These are phyloP conservation scores for Piliocolobus tephrosceles DNA, from an alignment of 2,113 vertebrate genomes.

Conservation along the genomic window DNA sequence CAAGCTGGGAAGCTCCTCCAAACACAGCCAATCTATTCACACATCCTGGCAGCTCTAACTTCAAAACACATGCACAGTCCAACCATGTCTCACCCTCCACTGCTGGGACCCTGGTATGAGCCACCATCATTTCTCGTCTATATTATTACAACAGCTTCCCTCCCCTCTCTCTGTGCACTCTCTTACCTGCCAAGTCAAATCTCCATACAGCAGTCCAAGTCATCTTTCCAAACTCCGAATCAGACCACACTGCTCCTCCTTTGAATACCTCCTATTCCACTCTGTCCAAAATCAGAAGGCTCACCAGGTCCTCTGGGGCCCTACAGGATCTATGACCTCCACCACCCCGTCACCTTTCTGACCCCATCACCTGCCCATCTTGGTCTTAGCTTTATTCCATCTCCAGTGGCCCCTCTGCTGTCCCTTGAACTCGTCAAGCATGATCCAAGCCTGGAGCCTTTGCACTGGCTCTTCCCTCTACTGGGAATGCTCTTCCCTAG, in stretches of 20 bases:
- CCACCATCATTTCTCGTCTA: neutral
- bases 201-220: neutral
- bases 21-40: neutral
- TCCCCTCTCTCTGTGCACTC: neutral
- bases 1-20: neutral
- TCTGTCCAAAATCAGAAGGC: neutral
- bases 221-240: neutral
- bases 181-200: neutral
- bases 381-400: neutral
- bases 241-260: neutral
- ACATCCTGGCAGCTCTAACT: neutral
- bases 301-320: rapidly evolving
- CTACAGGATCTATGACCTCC: neutral
- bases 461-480: neutral
- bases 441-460: neutral
- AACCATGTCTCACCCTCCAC: neutral
- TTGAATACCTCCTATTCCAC: neutral
- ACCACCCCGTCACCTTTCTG: neutral
- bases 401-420: neutral
- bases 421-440: neutral
- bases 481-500: neutral
- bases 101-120: neutral
- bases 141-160: neutral
- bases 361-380: neutral
- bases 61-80: neutral